phyloP scores from a whole-genome alignment of 2,113 vertebrate species.

The Rhinogobius similis region DNA sequence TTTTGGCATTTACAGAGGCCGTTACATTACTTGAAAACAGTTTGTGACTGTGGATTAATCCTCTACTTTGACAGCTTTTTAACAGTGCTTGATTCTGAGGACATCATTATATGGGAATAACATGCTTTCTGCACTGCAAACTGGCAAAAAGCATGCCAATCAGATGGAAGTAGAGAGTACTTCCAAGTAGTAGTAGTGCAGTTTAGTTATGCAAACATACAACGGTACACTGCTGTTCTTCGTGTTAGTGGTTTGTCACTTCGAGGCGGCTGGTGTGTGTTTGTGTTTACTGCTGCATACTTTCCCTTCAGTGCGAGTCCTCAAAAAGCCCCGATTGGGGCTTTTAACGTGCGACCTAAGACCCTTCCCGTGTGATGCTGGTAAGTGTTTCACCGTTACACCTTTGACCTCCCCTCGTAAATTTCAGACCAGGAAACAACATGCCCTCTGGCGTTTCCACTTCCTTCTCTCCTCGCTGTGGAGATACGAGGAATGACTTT shows the following conservation, averaged over 20 bases:
- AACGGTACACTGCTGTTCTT: background rate
- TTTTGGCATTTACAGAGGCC: background rate
- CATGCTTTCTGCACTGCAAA: background rate
- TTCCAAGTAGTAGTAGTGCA: background rate
- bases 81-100: background rate
- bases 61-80: no score
- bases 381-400: slow-evolving; percentile 33
- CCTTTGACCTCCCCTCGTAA: slow-evolving; percentile 37
- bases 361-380: slow-evolving; percentile 41
- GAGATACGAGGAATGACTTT: background rate
- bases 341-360: slow-evolving; percentile 16
- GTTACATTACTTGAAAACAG: background rate
- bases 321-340: slow-evolving; percentile 4
- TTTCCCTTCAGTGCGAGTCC: slow-evolving; percentile 9
- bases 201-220: background rate
- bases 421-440: slow-evolving; percentile 47
- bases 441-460: slow-evolving; percentile 40
- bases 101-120: background rate
- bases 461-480: slow-evolving; percentile 2
- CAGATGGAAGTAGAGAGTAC: background rate
- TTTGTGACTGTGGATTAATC: no score
- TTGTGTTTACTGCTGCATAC: slow-evolving; percentile 2
- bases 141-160: background rate
- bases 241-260: background rate
- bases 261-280: background rate